phyloP scores from a whole-genome alignment of 2,888 invertebrate genomes.

The Cactoblastis cactorum region DNA sequence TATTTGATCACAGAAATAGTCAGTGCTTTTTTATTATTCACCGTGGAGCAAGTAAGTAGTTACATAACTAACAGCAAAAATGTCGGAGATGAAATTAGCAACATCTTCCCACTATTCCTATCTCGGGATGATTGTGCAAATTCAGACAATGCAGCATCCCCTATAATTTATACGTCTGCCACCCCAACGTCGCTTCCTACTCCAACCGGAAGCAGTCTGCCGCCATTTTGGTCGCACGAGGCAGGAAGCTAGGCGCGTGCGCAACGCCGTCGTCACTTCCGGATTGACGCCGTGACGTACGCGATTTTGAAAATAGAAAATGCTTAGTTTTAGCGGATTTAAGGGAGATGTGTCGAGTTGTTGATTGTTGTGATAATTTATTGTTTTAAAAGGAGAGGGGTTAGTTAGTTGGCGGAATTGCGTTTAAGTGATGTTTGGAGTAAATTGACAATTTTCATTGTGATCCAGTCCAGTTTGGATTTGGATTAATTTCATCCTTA shows the following conservation, averaged over 20 bases:
- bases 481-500: neutral
- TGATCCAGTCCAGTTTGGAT: neutral
- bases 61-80: neutral
- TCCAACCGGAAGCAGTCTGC: slow-evolving; percentile 60
- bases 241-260: slow-evolving; percentile 72
- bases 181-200: slow-evolving; percentile 58
- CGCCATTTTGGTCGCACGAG: slow-evolving; percentile 77
- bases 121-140: slow-evolving; percentile 52
- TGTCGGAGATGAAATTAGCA: slow-evolving; percentile 15
- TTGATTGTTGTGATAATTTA: slow-evolving; percentile 11
- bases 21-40: no score
- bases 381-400: neutral
- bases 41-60: no score
- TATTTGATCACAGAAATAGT: no score
- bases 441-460: neutral
- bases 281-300: slow-evolving; percentile 50
- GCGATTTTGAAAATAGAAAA: slow-evolving; percentile 54
- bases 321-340: slow-evolving; percentile 40
- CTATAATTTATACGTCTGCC: slow-evolving; percentile 62
- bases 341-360: slow-evolving; percentile 16
- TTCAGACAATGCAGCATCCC: slow-evolving; percentile 62
- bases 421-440: neutral
- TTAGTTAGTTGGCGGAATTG: neutral
- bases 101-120: slow-evolving; percentile 18
- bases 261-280: slow-evolving; percentile 67